phyloP scores from a whole-genome alignment of 2,888 invertebrate genomes.

The Tipula vernalis region DNA sequence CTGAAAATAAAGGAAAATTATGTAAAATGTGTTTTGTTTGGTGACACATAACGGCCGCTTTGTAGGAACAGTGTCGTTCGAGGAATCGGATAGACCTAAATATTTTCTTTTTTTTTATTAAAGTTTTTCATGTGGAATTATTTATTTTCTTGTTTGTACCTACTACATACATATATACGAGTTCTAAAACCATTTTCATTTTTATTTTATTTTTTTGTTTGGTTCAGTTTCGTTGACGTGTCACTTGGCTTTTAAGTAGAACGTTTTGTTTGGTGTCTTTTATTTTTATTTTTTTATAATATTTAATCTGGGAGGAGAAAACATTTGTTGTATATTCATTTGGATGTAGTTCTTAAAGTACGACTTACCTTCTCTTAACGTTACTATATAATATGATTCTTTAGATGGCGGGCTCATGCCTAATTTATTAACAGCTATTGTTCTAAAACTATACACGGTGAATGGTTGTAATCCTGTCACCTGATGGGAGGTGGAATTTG shows the following conservation, averaged over 20 bases:
- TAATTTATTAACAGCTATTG: conserved; percentile 57
- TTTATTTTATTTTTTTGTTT: neutral
- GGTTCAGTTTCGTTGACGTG: neutral
- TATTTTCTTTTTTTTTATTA: neutral
- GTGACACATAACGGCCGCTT: too few species aligned
- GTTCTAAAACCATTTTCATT: neutral
- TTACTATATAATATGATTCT: conserved; percentile 60
- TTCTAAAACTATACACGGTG: conserved; percentile 62
- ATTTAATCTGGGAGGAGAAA: too few species aligned
- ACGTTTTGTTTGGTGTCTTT: neutral
- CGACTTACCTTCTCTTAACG: conserved; percentile 52
- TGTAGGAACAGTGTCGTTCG: too few species aligned
- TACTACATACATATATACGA: too few species aligned
- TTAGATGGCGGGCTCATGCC: conserved; percentile 55
- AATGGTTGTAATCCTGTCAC: conserved; percentile 55
- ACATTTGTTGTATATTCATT: neutral
- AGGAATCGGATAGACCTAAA: too few species aligned
- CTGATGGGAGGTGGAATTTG: conserved; percentile 51
- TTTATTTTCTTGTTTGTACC: neutral
- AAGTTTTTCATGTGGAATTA: neutral
- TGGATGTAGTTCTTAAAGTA: too few species aligned
- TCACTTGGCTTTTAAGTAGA: neutral
- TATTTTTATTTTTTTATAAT: neutral
- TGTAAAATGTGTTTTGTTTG: too few species aligned
- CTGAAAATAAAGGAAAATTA: too few species aligned